Evolutionary conservation across 2,888 invertebrate genomes (phyloP).

Genomic region (Hirtodrosophila duncani): DNA sequence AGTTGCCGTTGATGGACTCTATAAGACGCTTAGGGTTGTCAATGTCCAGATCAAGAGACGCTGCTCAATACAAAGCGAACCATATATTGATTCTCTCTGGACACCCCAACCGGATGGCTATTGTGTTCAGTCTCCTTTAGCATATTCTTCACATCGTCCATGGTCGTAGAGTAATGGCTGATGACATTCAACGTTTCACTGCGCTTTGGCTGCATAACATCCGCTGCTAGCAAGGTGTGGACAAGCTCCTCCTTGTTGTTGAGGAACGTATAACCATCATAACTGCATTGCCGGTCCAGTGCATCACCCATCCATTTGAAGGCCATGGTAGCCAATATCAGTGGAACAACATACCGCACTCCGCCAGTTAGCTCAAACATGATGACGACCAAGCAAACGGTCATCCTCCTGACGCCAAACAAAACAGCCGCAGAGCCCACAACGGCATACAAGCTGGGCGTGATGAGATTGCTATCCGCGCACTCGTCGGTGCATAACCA

Average conservation of each 20-base stretch:
- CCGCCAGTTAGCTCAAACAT: slow-evolving; percentile 99
- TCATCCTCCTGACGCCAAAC: slow-evolving; percentile 97
- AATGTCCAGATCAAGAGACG: slow-evolving; percentile 94
- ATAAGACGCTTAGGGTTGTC: slow-evolving; percentile 91
- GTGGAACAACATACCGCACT: slow-evolving; percentile 97
- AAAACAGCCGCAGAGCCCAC: slow-evolving; percentile 99
- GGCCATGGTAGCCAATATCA: slow-evolving; percentile 99
- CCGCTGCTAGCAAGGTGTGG: slow-evolving; percentile 98
- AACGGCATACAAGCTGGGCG: slow-evolving; percentile 99
- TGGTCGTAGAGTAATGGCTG: slow-evolving; percentile 98
- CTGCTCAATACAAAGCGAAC: slow-evolving; percentile 97
- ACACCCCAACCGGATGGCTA: slow-evolving; percentile 99
- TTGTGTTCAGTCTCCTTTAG: slow-evolving; percentile 98
- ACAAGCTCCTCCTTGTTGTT: slow-evolving; percentile 99
- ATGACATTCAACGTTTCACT: slow-evolving; percentile 94
- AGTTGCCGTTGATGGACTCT: slow-evolving; percentile 92
- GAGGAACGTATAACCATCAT: slow-evolving; percentile 99
- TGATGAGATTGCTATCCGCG: slow-evolving; percentile 94
- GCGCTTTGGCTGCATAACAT: slow-evolving; percentile 98
- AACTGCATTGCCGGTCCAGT: slow-evolving; percentile 94
- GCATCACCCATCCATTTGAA: slow-evolving; percentile 99
- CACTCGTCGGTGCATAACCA: slow-evolving; percentile 95
- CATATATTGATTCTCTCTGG: slow-evolving; percentile 96
- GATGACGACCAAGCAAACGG: slow-evolving; percentile 98
- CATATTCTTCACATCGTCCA: slow-evolving; percentile 94